Evolutionary conservation across 2,113 vertebrate species (phyloP).

Genomic region (Etia nguti): DNA sequence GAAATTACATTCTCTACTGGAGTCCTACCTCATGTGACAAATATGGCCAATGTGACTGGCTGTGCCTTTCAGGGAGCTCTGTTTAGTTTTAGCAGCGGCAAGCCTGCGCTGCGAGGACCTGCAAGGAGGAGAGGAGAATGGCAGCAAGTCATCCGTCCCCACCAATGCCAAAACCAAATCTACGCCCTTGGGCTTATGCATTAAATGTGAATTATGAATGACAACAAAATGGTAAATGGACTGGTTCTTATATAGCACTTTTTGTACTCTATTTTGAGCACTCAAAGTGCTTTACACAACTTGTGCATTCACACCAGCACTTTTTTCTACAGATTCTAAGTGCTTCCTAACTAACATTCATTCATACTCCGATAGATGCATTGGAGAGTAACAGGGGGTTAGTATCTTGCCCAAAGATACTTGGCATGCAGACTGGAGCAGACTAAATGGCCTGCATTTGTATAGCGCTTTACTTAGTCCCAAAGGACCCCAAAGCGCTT

Average conservation of each 20-base stretch:
- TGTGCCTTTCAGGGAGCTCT: too few relatives aligned
- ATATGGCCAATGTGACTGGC: too few relatives aligned
- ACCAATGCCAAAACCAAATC: too few relatives aligned
- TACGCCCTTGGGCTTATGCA: fast-evolving
- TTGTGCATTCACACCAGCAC: not conserved
- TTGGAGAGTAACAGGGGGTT: not conserved
- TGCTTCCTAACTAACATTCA: not conserved
- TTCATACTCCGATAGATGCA: fast-evolving
- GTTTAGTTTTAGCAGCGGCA: too few relatives aligned
- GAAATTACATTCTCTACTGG: too few relatives aligned
- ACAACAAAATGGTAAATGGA: not conserved
- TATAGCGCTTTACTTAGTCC: too few relatives aligned
- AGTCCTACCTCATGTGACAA: too few relatives aligned
- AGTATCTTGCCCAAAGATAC: not conserved
- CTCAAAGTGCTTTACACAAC: not conserved
- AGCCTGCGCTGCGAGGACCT: too few relatives aligned
- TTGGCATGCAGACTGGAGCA: not conserved
- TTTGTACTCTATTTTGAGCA: fast-evolving
- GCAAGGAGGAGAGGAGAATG: too few relatives aligned
- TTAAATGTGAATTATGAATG: not conserved
- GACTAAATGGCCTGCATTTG: too few relatives aligned
- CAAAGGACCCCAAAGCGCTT: too few relatives aligned
- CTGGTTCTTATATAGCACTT: not conserved
- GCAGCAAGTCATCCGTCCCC: too few relatives aligned
- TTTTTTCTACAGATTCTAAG: not conserved